Conservation (phyloP, 2,113 vertebrate species). For the Psittacula cyanocephala region DNA sequence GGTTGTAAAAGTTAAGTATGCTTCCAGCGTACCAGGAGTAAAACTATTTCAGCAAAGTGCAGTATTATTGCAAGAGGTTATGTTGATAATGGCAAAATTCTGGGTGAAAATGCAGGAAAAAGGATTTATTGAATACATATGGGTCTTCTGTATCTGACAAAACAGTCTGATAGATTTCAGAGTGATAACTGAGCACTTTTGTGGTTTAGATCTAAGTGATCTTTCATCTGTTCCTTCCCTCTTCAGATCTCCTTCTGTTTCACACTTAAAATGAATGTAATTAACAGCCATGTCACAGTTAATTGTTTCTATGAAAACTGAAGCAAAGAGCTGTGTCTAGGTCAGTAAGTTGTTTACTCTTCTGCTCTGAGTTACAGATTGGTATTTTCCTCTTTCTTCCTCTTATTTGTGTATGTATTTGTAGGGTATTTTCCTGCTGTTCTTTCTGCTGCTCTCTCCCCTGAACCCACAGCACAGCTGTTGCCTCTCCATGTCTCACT, state of each 20-base stretch:
- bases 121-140: background rate
- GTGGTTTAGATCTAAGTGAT: background rate
- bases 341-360: background rate
- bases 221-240: background rate
- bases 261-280: background rate
- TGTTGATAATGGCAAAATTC: background rate
- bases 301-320: background rate
- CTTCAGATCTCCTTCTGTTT: background rate
- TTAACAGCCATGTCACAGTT: background rate
- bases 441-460: slow-evolving; percentile 16
- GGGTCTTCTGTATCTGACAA: background rate
- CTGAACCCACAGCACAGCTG: slow-evolving; percentile 64
- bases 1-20: background rate
- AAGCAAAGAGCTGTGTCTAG: background rate
- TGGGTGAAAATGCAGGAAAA: background rate
- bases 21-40: background rate
- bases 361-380: background rate
- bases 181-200: background rate
- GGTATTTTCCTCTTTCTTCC: background rate
- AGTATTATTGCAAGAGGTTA: background rate
- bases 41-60: background rate
- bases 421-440: slow-evolving; percentile 39
- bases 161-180: background rate
- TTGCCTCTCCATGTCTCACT: slow-evolving; percentile 57
- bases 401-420: background rate